Percentiles rank a stretch among this genome's conserved stretches.
Evolutionary conservation across 2,888 invertebrate genomes (phyloP).

Genomic region (Drosophila emarginata): DNA sequence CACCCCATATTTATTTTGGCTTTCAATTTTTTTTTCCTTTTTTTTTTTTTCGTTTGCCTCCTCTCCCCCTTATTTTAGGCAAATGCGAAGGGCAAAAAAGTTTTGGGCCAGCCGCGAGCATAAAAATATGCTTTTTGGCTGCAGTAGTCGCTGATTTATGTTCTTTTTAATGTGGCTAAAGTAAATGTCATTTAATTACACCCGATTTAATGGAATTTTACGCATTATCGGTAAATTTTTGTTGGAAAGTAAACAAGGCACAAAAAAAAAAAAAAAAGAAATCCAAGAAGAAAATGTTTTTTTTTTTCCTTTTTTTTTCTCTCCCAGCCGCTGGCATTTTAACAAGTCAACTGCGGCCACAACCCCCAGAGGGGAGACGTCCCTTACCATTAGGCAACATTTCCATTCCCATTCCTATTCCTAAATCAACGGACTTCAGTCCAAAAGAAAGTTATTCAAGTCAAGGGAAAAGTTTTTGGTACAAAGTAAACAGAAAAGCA

Average conservation of each 20-base stretch:
- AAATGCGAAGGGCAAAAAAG: conserved; percentile 3
- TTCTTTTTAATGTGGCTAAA: conserved; percentile 81
- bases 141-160: conserved; percentile 79
- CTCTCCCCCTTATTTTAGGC: conserved; percentile 9
- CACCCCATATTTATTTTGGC: conserved; percentile 73
- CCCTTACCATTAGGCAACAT: background rate
- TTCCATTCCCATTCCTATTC: background rate
- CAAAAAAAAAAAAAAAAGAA: background rate
- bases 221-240: conserved; percentile 78
- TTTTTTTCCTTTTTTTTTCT: background rate
- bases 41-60: background rate
- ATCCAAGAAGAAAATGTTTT: conserved; percentile 16
- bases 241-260: background rate
- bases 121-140: conserved; percentile 52
- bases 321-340: conserved; percentile 39
- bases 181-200: conserved; percentile 82
- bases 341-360: conserved; percentile 42
- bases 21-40: conserved; percentile 25
- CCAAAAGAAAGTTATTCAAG: conserved; percentile 10
- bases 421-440: background rate
- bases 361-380: background rate
- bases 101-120: conserved; percentile 34
- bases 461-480: conserved; percentile 15
- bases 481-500: conserved; percentile 21
- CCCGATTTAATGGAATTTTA: conserved; percentile 81